These are phyloP conservation scores for Coenobita brevimanus DNA, from an alignment of 1,140 invertebrate species.

Conservation along the genomic window DNA sequence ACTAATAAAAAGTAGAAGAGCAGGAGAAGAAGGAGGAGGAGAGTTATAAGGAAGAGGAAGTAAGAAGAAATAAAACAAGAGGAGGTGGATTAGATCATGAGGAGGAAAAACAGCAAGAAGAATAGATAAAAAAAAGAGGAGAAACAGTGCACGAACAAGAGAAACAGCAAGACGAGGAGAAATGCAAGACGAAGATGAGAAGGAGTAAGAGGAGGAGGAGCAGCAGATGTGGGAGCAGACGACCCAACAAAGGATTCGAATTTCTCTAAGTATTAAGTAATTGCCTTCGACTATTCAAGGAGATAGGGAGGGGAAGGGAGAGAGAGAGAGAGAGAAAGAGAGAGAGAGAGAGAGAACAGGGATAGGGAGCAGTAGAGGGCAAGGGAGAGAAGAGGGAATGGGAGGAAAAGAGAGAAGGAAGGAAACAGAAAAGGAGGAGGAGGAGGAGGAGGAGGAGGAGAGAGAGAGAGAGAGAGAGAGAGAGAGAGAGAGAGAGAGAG, in stretches of 20 bases:
- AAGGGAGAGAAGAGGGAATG: neutral
- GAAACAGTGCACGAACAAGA: too few species aligned
- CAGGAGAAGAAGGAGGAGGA: too few species aligned
- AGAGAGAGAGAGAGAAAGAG: neutral
- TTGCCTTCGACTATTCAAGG: neutral
- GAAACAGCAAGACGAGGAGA: neutral
- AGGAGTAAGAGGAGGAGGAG: neutral
- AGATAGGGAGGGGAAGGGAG: neutral
- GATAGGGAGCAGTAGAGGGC: neutral
- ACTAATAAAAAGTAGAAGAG: too few species aligned
- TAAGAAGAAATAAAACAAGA: too few species aligned
- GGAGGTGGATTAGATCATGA: too few species aligned
- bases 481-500: neutral
- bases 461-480: neutral
- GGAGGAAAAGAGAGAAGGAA: neutral
- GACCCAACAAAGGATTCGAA: neutral
- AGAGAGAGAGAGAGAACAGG: neutral
- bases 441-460: neutral
- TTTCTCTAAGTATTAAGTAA: conserved; percentile 18
- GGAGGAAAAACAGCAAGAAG: too few species aligned
- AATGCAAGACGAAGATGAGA: neutral
- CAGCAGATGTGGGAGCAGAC: neutral
- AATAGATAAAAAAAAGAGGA: too few species aligned
- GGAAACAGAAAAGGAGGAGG: neutral
- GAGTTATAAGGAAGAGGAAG: too few species aligned